Percentiles rank a stretch among this genome's conserved stretches.
phyloP scores from a whole-genome alignment of 2,888 invertebrate genomes.

The Allacma fusca region DNA sequence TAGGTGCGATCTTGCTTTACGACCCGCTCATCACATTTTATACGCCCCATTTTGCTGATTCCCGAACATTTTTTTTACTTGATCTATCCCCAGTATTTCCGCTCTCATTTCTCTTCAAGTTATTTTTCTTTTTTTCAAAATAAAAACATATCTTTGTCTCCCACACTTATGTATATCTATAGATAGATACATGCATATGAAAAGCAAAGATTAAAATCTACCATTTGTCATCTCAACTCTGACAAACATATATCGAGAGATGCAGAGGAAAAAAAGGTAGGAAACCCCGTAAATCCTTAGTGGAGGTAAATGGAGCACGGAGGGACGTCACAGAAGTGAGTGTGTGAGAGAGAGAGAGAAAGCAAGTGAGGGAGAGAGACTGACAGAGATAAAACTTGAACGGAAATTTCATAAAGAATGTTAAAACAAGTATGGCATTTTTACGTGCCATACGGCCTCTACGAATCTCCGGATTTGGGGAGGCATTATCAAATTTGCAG shows the following conservation, averaged over 20 bases:
- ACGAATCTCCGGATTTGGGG: conserved; percentile 34
- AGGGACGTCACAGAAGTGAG: neutral
- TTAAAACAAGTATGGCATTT: conserved; percentile 17
- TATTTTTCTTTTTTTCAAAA: too few species aligned
- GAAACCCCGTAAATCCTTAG: neutral
- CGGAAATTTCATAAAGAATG: neutral
- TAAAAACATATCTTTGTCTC: too few species aligned
- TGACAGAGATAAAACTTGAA: neutral
- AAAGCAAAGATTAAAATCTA: neutral
- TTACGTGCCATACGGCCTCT: conserved; percentile 42
- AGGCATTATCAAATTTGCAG: conserved; percentile 56
- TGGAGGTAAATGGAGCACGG: too few species aligned
- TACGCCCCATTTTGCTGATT: conserved; percentile 43
- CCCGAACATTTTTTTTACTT: conserved; percentile 29
- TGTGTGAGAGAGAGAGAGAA: neutral
- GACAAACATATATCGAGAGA: neutral
- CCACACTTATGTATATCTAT: too few species aligned
- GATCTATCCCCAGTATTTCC: too few species aligned
- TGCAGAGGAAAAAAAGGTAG: neutral
- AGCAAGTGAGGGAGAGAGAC: neutral
- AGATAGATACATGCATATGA: too few species aligned
- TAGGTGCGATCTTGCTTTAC: conserved; percentile 34
- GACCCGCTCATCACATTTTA: conserved; percentile 42
- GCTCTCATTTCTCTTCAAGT: too few species aligned
- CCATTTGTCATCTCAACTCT: neutral